These are phyloP conservation scores for Gnatocerus cornutus DNA, from an alignment of 2,888 invertebrate genomes.

Conservation along the genomic window DNA sequence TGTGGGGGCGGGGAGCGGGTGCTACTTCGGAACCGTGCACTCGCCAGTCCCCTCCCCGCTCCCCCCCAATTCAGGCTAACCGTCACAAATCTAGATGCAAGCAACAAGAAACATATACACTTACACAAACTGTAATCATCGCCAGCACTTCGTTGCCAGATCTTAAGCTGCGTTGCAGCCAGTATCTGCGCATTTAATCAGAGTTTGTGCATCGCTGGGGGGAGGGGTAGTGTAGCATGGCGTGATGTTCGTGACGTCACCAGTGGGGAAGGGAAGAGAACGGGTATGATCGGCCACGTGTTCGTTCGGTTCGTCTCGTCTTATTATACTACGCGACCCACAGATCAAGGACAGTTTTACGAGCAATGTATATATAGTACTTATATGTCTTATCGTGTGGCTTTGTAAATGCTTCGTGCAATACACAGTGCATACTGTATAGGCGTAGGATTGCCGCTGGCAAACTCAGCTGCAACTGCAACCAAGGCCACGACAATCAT, in stretches of 20 bases:
- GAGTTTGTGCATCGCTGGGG: conserved; percentile 63
- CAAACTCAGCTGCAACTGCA: conserved; percentile 60
- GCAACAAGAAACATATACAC: conserved; percentile 66
- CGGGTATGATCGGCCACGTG: conserved; percentile 66
- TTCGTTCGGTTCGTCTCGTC: conserved; percentile 65
- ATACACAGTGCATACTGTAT: conserved; percentile 60
- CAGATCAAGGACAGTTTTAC: conserved; percentile 73
- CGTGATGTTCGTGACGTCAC: conserved; percentile 70
- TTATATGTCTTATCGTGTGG: conserved; percentile 66
- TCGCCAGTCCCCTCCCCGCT: conserved; percentile 61
- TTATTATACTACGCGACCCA: conserved; percentile 71
- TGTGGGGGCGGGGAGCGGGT: conserved; percentile 63
- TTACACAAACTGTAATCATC: conserved; percentile 67
- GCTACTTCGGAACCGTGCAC: conserved; percentile 63
- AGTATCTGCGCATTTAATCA: conserved; percentile 70
- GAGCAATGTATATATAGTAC: conserved; percentile 70
- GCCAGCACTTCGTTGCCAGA: conserved; percentile 67
- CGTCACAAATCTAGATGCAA: conserved; percentile 69
- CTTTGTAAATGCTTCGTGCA: conserved; percentile 65
- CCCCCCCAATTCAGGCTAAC: conserved; percentile 56
- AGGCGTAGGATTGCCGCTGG: conserved; percentile 53
- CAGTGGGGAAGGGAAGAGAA: conserved; percentile 56
- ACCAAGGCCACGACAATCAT: conserved; percentile 70
- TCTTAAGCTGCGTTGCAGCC: conserved; percentile 67
- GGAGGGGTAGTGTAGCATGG: conserved; percentile 66